Evolutionary conservation across 2,888 invertebrate species (phyloP).

Genomic region (Chloromyia formosa): DNA sequence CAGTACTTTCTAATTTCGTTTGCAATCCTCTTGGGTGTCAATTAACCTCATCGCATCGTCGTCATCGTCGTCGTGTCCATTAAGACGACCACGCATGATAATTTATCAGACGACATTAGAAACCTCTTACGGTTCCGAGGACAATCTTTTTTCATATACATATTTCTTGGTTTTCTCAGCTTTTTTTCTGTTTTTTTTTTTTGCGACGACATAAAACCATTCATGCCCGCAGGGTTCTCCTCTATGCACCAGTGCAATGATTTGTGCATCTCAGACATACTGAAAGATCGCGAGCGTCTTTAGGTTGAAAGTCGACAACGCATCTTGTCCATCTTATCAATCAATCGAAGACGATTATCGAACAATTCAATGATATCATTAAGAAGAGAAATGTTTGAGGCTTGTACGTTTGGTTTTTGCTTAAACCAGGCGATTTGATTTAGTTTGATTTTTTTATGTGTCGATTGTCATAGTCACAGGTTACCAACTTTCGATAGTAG

Average conservation of each 20-base stretch:
- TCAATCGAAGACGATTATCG: conserved; percentile 50
- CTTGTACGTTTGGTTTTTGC: conserved; percentile 45
- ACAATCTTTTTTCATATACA: not conserved
- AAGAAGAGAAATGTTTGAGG: conserved; percentile 48
- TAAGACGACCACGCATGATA: conserved; percentile 41
- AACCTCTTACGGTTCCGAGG: conserved; percentile 26
- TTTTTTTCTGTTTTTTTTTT: not conserved
- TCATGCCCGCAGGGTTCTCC: conserved; percentile 23
- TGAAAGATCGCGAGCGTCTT: conserved; percentile 17
- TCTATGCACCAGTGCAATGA: not conserved
- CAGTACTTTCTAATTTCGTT: conserved; percentile 41
- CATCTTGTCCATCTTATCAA: conserved; percentile 38
- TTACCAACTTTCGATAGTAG: not conserved
- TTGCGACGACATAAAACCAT: not conserved
- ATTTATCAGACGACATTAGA: conserved; percentile 35
- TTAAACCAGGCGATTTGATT: conserved; percentile 17
- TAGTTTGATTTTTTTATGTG: not conserved
- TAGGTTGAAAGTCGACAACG: conserved; percentile 6
- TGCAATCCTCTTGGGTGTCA: conserved; percentile 39
- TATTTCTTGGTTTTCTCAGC: not conserved
- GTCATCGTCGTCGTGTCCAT: conserved; percentile 16
- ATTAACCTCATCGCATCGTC: conserved; percentile 34
- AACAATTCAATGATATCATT: conserved; percentile 50
- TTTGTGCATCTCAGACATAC: not conserved
- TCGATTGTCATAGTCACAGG: no score